Evolutionary conservation across 2,113 vertebrate genomes (phyloP).

Genomic region (Bathybates hornii): DNA sequence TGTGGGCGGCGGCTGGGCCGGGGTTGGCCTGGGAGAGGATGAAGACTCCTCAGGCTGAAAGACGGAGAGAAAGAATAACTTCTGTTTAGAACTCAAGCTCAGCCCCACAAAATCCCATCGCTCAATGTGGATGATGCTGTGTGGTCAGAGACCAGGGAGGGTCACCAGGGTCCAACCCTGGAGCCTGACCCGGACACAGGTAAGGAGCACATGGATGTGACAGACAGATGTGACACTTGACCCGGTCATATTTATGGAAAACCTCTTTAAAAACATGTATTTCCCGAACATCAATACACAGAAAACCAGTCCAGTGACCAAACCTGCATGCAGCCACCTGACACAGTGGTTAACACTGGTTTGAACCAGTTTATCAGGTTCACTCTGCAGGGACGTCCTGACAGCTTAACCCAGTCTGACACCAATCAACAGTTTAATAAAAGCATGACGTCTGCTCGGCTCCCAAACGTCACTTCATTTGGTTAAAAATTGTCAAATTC

Average conservation of each 20-base stretch:
- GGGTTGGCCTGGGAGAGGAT: conserved; percentile 66
- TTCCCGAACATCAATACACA: not conserved
- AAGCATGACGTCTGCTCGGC: rapidly evolving
- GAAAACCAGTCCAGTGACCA: not conserved
- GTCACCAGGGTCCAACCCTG: rapidly evolving
- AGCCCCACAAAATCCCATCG: not conserved
- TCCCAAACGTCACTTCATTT: not conserved
- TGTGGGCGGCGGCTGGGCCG: conserved; percentile 19
- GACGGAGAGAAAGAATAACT: not conserved
- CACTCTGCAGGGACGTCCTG: not conserved
- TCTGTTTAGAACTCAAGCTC: not conserved
- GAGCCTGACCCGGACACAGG: not conserved
- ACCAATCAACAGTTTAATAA: not conserved
- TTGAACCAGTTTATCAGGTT: not conserved
- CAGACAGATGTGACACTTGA: not conserved
- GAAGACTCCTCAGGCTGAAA: conserved; percentile 80
- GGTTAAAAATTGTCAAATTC: not conserved
- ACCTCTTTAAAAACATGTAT: not conserved
- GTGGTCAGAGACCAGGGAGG: not conserved
- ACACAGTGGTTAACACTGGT: not conserved
- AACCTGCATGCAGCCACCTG: not conserved
- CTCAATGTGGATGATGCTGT: not conserved
- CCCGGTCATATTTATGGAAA: not conserved
- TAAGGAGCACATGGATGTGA: not conserved
- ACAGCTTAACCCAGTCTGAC: not conserved